Conservation (phyloP, 2,888 invertebrate genomes). For the Caenorhabditis angaria region DNA sequence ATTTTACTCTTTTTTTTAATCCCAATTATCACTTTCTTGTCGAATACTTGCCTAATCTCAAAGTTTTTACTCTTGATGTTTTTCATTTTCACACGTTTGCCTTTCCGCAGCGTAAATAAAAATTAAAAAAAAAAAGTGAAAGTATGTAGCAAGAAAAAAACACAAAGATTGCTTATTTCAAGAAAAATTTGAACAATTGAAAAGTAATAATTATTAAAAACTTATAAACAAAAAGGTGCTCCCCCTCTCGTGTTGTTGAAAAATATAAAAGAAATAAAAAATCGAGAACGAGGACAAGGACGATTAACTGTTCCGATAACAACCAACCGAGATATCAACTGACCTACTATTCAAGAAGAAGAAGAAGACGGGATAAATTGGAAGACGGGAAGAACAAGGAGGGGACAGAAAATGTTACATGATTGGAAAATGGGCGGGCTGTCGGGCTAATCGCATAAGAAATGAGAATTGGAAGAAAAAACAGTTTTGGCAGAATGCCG, state of each 20-base stretch:
- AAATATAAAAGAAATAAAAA: background rate
- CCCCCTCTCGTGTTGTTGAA: background rate
- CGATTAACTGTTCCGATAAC: conserved; percentile 4
- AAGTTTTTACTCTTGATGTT: too few species aligned
- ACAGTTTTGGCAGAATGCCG: too few species aligned
- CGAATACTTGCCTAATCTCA: too few species aligned
- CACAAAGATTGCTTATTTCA: too few species aligned
- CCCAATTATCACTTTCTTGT: too few species aligned
- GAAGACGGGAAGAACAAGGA: background rate
- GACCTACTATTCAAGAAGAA: background rate
- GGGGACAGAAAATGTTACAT: background rate
- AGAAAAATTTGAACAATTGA: too few species aligned
- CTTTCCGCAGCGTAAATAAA: too few species aligned
- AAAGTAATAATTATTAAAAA: background rate
- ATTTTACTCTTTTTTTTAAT: too few species aligned
- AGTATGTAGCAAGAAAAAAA: background rate
- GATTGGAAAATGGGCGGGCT: background rate
- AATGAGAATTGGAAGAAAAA: background rate
- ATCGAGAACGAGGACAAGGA: conserved; percentile 4
- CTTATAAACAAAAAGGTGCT: background rate
- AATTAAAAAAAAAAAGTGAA: too few species aligned
- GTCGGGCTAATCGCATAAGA: too few species aligned
- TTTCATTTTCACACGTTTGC: too few species aligned
- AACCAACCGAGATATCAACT: background rate
- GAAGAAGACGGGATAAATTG: background rate